Conservation (phyloP, 2,888 invertebrate genomes). For the Aporophyla nigra region DNA sequence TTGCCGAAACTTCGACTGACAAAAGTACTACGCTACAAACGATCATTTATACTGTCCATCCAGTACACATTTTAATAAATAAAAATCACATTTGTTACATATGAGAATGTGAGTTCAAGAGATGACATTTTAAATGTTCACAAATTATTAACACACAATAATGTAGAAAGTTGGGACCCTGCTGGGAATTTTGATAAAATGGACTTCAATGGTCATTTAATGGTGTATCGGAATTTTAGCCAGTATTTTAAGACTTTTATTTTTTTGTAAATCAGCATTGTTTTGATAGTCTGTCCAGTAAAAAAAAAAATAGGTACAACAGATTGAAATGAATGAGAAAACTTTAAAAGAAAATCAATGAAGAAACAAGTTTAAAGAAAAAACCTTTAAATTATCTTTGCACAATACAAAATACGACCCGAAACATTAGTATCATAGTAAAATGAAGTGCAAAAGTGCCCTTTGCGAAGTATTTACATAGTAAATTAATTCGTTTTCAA, state of each 20-base stretch:
- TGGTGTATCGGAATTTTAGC: constrained; percentile 30
- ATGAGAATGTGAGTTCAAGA: constrained; percentile 38
- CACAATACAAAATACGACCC: constrained; percentile 17
- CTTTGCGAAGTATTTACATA: constrained; percentile 66
- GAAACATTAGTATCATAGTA: constrained; percentile 44
- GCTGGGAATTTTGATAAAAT: constrained; percentile 56
- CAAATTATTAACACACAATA: constrained; percentile 55
- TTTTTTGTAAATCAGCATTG: background rate
- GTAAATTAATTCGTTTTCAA: constrained; percentile 69
- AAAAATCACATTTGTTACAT: constrained; percentile 60
- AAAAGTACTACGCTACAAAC: constrained; percentile 43
- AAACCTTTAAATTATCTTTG: background rate
- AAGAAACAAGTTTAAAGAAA: background rate
- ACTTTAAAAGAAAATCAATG: background rate
- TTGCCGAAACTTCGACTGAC: constrained; percentile 61
- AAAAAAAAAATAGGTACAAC: background rate
- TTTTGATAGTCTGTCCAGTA: background rate
- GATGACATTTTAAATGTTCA: constrained; percentile 55
- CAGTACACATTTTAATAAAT: constrained; percentile 49
- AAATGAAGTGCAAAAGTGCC: constrained; percentile 55
- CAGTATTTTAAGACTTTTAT: constrained; percentile 14
- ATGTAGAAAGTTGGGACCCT: constrained; percentile 52
- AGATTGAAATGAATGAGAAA: background rate
- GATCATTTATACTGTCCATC: constrained; percentile 40
- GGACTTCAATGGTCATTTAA: constrained; percentile 24